Percentiles rank a stretch among this genome's conserved stretches.
phyloP scores from a whole-genome alignment of 2,113 vertebrate species.

The Chrysochloris asiatica region DNA sequence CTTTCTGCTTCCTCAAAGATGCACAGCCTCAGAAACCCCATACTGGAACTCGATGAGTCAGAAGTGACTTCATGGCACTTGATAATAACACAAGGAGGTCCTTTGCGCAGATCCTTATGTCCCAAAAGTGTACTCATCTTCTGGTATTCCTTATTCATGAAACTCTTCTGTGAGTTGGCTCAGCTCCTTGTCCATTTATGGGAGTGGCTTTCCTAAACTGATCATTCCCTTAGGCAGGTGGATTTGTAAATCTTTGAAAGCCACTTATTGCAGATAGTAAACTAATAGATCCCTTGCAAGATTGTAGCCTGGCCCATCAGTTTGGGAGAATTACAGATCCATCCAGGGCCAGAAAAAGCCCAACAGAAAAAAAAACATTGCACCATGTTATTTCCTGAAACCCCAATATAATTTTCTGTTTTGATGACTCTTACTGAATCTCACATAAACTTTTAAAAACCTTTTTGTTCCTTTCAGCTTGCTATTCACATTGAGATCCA shows the following conservation, averaged over 20 bases:
- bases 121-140: not conserved
- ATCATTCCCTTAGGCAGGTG: not conserved
- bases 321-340: not conserved
- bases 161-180: not conserved
- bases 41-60: too few species aligned
- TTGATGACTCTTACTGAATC: slow-evolving; percentile 1
- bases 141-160: not conserved
- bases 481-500: not conserved
- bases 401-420: not conserved
- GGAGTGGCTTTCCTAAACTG: not conserved
- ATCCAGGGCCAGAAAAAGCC: not conserved
- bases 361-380: not conserved
- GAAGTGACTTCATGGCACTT: too few species aligned
- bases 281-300: not conserved
- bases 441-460: not conserved
- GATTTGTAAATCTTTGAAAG: not conserved
- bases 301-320: not conserved
- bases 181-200: not conserved
- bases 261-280: not conserved
- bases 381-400: not conserved
- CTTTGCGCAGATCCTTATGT: not conserved
- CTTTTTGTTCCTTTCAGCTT: slow-evolving; percentile 23
- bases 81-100: too few species aligned
- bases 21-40: too few species aligned
- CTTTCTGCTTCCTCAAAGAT: too few species aligned